Evolutionary conservation across 2,113 vertebrate species (phyloP), one percentile per base, ranked within the genome.

Genomic region (mouse (Mus musculus)): DNA sequence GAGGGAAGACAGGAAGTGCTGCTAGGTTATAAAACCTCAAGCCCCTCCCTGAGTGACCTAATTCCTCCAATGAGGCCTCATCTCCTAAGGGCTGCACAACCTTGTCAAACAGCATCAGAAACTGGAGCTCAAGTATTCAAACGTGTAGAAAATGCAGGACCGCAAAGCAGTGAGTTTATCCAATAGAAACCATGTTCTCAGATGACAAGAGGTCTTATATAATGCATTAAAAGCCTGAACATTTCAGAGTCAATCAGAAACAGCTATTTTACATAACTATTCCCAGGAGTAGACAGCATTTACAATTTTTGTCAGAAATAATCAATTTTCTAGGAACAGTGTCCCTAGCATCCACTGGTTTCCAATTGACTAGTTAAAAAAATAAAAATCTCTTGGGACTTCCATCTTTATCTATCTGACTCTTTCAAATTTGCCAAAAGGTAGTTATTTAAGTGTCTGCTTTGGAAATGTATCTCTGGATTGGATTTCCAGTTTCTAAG

Each of bases 281-380:
- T 84, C 33, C 72, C 8, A 13, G 72, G 65, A 81, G 81, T 81
- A 93, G 75, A 65, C 6, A 77, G 73, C 85, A 75, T 69, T 14
- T 78, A 36, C n/a, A 85, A 69, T 85, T 93, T 73, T 92, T 84
- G 90, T 81, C 89, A 96, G 90, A 86, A 93, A 93, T 73, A 86
- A 77, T n/a, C 33, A 72, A 49, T 82, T 92, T 95, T 92, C 88
- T 95, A 56, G 93, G 77, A 92, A 33, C 36, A 20, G 10, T 49
- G 67, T 88, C 54, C 72, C 92, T 90, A 71, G 36, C 49, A 82
- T 71, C 94, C 67, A 94, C 96, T 97, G 93, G 92, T 97, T 90
- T 93, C 54, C 39, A 89, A 90, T 8, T 85, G 54, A 91, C 80
- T 59, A 77, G 80, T 92, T 89, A 82, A 76, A 39, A 93, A 96